These are phyloP conservation scores for Vidua macroura DNA, from an alignment of 2,113 vertebrate genomes.

Conservation along the genomic window DNA sequence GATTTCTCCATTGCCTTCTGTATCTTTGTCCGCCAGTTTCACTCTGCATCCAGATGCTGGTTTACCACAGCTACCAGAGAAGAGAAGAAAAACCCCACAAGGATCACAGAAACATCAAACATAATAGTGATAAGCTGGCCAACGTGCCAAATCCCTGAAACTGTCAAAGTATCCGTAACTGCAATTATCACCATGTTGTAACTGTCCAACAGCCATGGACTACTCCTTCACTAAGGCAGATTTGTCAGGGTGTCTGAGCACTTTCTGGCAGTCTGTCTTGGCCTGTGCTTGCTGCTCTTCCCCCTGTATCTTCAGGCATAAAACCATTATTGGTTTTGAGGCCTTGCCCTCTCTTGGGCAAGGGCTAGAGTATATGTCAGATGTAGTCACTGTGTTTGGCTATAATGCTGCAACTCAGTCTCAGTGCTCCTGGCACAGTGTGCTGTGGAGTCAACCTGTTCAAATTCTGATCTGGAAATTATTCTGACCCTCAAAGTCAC, in stretches of 20 bases:
- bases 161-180: neutral
- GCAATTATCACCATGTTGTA: neutral
- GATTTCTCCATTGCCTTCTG: constrained; percentile 80
- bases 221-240: neutral
- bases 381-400: neutral
- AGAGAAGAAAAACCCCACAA: neutral
- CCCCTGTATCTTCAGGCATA: neutral
- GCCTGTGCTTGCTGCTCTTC: neutral
- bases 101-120: neutral
- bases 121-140: neutral
- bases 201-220: neutral
- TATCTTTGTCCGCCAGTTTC: constrained; percentile 78
- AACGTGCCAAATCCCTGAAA: neutral
- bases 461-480: neutral
- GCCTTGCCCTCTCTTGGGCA: neutral
- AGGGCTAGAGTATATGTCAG: neutral
- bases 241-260: neutral
- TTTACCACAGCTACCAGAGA: constrained; percentile 78
- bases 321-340: neutral
- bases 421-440: neutral
- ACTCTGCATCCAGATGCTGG: constrained; percentile 80
- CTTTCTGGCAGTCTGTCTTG: neutral
- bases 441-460: neutral
- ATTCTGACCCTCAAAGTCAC: neutral
- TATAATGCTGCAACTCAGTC: neutral